These are phyloP conservation scores for Phaethornis superciliosus DNA, from an alignment of 2,113 vertebrate genomes.

Conservation along the genomic window DNA sequence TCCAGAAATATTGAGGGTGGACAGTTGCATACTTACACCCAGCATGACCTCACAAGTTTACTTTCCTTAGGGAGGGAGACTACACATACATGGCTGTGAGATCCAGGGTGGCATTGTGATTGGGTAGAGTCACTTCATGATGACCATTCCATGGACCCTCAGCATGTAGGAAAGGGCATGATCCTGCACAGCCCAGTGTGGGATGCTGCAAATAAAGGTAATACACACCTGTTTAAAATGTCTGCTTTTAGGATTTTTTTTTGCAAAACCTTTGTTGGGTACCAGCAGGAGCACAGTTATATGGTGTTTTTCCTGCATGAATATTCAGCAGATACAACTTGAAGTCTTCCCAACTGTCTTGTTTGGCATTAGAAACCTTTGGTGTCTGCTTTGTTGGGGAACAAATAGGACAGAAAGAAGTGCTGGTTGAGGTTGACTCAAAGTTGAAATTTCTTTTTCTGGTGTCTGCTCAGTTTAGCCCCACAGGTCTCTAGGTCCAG, in stretches of 20 bases:
- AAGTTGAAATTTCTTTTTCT: neutral
- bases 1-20: neutral
- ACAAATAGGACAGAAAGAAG: neutral
- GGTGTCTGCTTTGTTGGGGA: neutral
- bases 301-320: neutral
- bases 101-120: neutral
- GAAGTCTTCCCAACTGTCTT: neutral
- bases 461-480: neutral
- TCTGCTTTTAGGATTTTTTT: neutral
- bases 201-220: neutral
- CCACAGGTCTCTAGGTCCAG: neutral
- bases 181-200: neutral
- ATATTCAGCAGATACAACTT: neutral
- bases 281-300: neutral
- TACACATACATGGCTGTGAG: accelerated
- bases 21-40: neutral
- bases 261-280: neutral
- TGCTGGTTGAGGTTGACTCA: neutral
- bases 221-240: neutral
- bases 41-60: neutral
- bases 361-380: neutral
- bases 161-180: neutral
- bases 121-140: neutral
- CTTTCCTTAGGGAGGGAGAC: neutral
- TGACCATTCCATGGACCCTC: neutral